These are phyloP conservation scores for Pleuronectes platessa DNA, from an alignment of 2,113 vertebrate genomes.

Conservation along the genomic window DNA sequence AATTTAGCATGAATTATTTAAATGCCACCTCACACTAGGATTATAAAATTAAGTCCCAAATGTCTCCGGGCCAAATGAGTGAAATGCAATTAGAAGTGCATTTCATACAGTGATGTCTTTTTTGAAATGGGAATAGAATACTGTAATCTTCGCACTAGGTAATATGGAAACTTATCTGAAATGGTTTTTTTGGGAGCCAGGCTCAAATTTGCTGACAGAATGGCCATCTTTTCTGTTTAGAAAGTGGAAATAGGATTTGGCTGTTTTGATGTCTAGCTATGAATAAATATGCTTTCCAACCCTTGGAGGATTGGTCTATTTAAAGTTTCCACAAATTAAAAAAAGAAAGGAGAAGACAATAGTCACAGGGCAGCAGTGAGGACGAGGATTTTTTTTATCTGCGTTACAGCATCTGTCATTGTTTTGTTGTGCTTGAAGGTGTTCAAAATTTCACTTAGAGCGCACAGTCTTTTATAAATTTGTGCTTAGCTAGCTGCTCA, in stretches of 20 bases:
- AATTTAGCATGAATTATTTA: constrained; percentile 16
- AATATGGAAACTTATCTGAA: background rate
- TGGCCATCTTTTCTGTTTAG: background rate
- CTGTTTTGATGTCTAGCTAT: constrained; percentile 9
- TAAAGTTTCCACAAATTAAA: constrained; percentile 20
- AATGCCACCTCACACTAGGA: background rate
- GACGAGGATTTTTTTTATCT: background rate
- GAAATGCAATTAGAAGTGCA: too few relatives aligned
- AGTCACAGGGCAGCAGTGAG: background rate
- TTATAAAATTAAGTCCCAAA: constrained; percentile 4
- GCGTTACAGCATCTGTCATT: background rate
- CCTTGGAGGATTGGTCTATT: background rate
- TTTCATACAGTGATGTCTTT: background rate
- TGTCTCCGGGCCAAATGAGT: constrained; percentile 12
- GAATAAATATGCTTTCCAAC: constrained; percentile 1
- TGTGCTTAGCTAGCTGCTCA: background rate
- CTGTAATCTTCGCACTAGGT: background rate
- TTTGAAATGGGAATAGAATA: background rate
- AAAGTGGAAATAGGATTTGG: background rate
- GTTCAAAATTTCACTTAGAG: background rate
- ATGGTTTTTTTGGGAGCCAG: background rate
- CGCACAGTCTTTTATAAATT: constrained; percentile 2
- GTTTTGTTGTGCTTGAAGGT: background rate
- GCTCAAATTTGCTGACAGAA: constrained; percentile 23
- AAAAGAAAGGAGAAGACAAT: background rate